Conservation (phyloP, 2,888 invertebrate genomes). For the Acanthosoma haemorrhoidale region DNA sequence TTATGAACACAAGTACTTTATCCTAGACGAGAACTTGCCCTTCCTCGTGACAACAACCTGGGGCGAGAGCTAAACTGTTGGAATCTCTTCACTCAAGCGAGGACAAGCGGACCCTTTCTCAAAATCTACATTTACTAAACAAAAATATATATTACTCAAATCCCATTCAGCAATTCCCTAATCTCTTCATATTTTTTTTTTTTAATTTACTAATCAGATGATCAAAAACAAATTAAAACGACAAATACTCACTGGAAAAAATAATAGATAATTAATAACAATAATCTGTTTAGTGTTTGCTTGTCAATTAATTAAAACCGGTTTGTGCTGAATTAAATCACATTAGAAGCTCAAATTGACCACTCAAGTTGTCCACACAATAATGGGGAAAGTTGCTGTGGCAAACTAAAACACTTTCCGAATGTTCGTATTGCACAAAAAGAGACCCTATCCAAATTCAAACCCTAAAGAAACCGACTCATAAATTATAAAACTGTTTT, state of each 20-base stretch:
- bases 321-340: no score
- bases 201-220: no score
- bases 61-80: not conserved
- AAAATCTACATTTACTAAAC: constrained; percentile 29
- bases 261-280: no score
- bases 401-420: no score
- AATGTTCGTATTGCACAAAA: constrained; percentile 13
- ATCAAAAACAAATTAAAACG: no score
- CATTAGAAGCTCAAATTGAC: no score
- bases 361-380: no score
- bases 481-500: constrained; percentile 27
- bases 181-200: no score
- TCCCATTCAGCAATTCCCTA: constrained; percentile 7
- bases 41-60: not conserved
- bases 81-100: constrained; percentile 3
- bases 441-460: constrained; percentile 24
- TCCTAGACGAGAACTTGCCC: constrained; percentile 25
- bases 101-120: constrained; percentile 19
- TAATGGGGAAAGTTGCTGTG: no score
- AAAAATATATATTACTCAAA: constrained; percentile 29
- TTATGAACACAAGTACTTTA: constrained; percentile 27
- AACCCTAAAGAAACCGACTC: constrained; percentile 33
- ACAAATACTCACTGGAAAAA: no score
- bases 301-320: no score
- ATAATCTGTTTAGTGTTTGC: no score